phyloP scores from a whole-genome alignment of 2,797 vertebrate genomes.

The Crocidura indochinensis region DNA sequence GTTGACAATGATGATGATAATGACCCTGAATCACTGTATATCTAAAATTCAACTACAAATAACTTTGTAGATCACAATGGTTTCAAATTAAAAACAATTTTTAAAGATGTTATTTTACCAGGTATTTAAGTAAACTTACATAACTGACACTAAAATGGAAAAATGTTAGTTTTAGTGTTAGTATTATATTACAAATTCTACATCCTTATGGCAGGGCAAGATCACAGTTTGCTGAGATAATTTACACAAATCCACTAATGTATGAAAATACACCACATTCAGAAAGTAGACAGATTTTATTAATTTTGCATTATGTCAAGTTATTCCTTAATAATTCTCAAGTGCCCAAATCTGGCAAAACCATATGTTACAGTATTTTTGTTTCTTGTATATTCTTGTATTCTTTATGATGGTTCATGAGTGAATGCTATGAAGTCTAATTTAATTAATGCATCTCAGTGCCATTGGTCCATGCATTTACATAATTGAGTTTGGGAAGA shows the following conservation, averaged over 20 bases:
- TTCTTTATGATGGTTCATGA: constrained; percentile 81
- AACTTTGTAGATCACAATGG: too few relatives aligned
- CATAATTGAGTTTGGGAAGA: constrained; percentile 71
- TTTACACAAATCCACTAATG: constrained; percentile 69
- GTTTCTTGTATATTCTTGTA: constrained; percentile 61
- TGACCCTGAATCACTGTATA: too few relatives aligned
- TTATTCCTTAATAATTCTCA: constrained; percentile 82
- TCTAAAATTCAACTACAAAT: too few relatives aligned
- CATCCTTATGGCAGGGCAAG: constrained; percentile 6
- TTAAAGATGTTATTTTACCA: too few relatives aligned
- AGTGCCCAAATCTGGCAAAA: constrained; percentile 69
- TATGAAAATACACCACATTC: constrained; percentile 61
- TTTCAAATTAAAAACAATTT: too few relatives aligned
- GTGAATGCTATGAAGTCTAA: constrained; percentile 82
- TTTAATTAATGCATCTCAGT: constrained; percentile 86
- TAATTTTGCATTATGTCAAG: constrained; percentile 80
- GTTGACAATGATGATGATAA: too few relatives aligned
- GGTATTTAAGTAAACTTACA: too few relatives aligned
- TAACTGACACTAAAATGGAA: too few relatives aligned
- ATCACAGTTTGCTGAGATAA: constrained; percentile 18
- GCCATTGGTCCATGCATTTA: constrained; percentile 73
- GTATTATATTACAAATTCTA: constrained; percentile 29
- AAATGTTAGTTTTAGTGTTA: constrained; percentile 19
- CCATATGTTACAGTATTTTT: constrained; percentile 70
- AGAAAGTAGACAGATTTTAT: constrained; percentile 74